Percentiles rank a stretch among this genome's conserved stretches.
phyloP scores from a whole-genome alignment of 2,797 vertebrate species.

The Zalophus californianus region DNA sequence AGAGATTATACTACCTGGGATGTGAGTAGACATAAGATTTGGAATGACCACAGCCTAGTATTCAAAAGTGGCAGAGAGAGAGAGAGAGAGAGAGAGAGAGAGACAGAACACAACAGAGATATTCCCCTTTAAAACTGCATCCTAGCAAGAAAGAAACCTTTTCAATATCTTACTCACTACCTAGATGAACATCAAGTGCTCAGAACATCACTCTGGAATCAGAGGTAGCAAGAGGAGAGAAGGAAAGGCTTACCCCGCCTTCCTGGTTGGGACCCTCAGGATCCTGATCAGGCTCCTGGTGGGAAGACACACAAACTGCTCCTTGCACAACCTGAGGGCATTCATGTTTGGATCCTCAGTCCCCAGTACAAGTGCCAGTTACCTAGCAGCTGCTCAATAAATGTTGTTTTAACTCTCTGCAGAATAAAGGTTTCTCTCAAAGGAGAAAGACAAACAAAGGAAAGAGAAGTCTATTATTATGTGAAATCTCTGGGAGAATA shows the following conservation, averaged over 20 bases:
- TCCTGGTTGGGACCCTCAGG: background rate
- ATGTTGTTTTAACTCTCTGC: background rate
- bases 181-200: background rate
- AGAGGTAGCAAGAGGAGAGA: background rate
- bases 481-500: background rate
- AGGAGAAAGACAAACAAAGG: background rate
- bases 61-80: background rate
- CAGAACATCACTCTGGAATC: background rate
- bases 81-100: background rate
- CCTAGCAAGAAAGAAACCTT: background rate
- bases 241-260: background rate
- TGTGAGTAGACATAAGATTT: background rate
- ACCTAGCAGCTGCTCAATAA: background rate
- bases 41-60: background rate
- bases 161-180: background rate
- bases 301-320: background rate
- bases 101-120: background rate
- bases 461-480: background rate
- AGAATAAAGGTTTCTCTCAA: background rate
- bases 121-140: background rate
- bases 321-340: background rate
- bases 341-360: background rate
- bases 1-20: slow-evolving; percentile 65
- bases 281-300: background rate
- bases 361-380: background rate